Percentiles rank a stretch among this genome's conserved stretches.
Conservation (phyloP, 2,888 invertebrate genomes). For the Acleris cristana region DNA sequence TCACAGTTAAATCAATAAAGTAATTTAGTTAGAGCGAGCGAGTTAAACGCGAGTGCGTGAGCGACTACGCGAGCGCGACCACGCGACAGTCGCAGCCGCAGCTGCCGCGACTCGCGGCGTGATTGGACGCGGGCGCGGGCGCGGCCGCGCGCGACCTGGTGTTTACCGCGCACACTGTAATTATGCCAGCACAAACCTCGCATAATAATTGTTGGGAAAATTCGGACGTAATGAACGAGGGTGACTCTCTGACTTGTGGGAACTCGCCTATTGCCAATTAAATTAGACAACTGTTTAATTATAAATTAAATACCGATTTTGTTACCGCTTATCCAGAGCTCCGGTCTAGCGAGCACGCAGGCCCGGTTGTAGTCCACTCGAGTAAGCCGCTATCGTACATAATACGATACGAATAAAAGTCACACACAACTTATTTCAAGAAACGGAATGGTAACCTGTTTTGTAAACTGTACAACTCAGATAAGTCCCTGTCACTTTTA, state of each 20-base stretch:
- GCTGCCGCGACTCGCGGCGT: too few species aligned
- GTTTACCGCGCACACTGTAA: constrained; percentile 66
- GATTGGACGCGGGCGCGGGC: constrained; percentile 40
- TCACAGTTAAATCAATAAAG: too few species aligned
- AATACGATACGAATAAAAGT: constrained; percentile 11
- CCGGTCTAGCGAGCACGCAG: constrained; percentile 19
- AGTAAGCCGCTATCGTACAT: constrained; percentile 1
- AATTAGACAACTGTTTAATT: constrained; percentile 80
- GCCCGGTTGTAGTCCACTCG: not conserved
- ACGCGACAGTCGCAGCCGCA: too few species aligned
- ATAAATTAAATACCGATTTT: constrained; percentile 57
- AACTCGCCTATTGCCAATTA: constrained; percentile 81
- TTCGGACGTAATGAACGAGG: constrained; percentile 68
- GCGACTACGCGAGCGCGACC: too few species aligned
- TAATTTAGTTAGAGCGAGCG: too few species aligned
- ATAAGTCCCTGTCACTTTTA: constrained; percentile 42
- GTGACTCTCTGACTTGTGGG: constrained; percentile 78
- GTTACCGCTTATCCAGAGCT: constrained; percentile 54
- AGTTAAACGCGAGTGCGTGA: too few species aligned
- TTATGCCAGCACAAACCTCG: constrained; percentile 57
- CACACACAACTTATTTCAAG: not conserved
- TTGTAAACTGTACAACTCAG: constrained; percentile 11
- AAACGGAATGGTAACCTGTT: not conserved
- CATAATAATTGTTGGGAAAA: constrained; percentile 78
- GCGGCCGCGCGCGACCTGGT: constrained; percentile 55